Evolutionary conservation across 2,113 vertebrate species (phyloP).

Genomic region (Carlito syrichta): DNA sequence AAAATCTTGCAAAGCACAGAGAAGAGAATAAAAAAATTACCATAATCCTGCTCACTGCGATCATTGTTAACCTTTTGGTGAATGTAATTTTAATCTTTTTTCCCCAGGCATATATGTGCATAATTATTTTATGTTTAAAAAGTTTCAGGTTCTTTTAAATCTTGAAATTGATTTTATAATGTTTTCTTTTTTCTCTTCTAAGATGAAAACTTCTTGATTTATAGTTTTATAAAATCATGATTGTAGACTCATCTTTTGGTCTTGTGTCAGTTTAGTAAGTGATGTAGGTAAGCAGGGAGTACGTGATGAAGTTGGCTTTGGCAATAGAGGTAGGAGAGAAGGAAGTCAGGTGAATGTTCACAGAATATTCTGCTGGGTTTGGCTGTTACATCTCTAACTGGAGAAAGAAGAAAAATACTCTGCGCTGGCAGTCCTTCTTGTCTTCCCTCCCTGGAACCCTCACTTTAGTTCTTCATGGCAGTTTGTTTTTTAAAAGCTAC

Average conservation of each 20-base stretch:
- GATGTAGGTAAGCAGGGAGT: background rate
- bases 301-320: background rate
- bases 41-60: background rate
- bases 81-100: background rate
- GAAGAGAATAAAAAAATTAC: background rate
- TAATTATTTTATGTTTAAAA: slow-evolving; percentile 1
- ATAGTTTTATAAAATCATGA: background rate
- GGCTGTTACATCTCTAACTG: background rate
- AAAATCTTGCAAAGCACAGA: background rate
- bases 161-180: background rate
- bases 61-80: background rate
- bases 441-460: background rate
- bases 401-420: background rate
- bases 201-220: background rate
- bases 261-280: background rate
- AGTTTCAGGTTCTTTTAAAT: background rate
- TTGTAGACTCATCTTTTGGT: background rate
- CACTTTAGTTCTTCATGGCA: background rate
- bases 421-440: background rate
- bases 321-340: background rate
- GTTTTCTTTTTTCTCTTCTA: background rate
- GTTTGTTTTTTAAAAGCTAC: background rate
- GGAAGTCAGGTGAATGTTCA: background rate
- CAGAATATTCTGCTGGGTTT: background rate
- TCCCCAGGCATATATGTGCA: background rate